Base-by-base conservation (phyloP, 2,888 invertebrate species). In the Empis livida region DNA sequence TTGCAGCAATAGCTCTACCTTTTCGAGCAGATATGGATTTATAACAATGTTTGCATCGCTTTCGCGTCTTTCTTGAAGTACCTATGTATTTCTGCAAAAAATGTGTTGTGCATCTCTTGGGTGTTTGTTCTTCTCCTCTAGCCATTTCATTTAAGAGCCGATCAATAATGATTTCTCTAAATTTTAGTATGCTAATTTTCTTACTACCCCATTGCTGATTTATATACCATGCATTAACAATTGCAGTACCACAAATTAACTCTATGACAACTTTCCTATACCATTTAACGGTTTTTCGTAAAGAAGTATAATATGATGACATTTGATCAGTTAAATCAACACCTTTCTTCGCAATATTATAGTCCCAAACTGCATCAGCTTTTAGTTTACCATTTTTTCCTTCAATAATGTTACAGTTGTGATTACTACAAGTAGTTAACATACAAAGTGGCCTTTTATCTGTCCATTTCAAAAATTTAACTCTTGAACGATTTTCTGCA, bases 271-370 rank as follows among this genome's bases (percentile, higher is more conserved):
- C 44, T 32, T 42, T 45, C 14, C 48, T 45, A 40, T 50, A 50
- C 35, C 43, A 47, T 15, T 35, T 35, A 27, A 42, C 31, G 16
- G 42, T 47, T 49, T 49, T 45, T 31, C 46, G 35, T 16, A 46
- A 30, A 20, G 44, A 40, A 10, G 32, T 48, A 11, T 39, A 46
- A n/a, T 42, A 45, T 11, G 39, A 37, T n/a, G 42, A 41, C 32
- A 48, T 46, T 46, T 48, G 48, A 17, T 50, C 48, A 17, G 44
- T 42, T 17, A 46, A 32, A 44, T 50, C 48, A 42, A 49, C 46
- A 31, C 44, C 49, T 43, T 51, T 46, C 39, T 51, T 47, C 32
- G 45, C 42, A 23, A 48, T 35, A 32, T 50, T 50, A 16, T 48
- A 48, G n/a, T 45, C 39, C 15, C 14, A 20, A 15, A 50, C 44